phyloP scores from a whole-genome alignment of 2,888 invertebrate genomes.

The Clepsis dumicolana region DNA sequence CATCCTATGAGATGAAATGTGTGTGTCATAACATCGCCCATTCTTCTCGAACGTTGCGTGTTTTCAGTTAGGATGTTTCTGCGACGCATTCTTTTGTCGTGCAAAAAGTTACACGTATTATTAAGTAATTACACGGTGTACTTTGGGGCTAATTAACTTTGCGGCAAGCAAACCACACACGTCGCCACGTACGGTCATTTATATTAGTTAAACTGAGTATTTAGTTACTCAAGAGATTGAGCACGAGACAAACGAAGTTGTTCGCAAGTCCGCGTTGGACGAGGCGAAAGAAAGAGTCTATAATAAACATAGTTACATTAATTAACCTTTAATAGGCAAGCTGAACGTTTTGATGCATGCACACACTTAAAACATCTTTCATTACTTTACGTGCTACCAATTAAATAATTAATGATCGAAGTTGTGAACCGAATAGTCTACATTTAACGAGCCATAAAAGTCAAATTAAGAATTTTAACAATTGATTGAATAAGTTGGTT shows the following conservation, averaged over 20 bases:
- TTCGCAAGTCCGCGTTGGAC: background rate
- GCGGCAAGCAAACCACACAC: constrained; percentile 27
- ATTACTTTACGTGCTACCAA: constrained; percentile 4
- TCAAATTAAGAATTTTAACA: constrained; percentile 11
- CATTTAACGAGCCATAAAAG: constrained; percentile 7
- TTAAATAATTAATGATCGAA: constrained; percentile 3
- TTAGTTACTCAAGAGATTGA: constrained; percentile 11
- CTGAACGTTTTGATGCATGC: background rate
- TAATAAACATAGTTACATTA: background rate
- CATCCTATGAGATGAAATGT: background rate
- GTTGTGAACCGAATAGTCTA: background rate
- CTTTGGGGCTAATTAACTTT: constrained; percentile 20
- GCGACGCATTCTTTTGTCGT: constrained; percentile 24
- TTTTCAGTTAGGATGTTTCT: constrained; percentile 21
- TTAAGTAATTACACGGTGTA: constrained; percentile 41
- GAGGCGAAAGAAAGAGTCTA: background rate
- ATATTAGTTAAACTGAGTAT: constrained; percentile 33
- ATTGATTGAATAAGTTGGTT: constrained; percentile 2
- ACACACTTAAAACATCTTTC: background rate
- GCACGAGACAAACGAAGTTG: constrained; percentile 5
- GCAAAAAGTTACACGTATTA: constrained; percentile 36
- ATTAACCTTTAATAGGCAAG: background rate
- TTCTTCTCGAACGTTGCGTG: constrained; percentile 22
- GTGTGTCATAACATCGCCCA: constrained; percentile 11
- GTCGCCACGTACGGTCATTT: constrained; percentile 15